Percentiles rank a stretch among this genome's conserved stretches.
These are phyloP conservation scores for Nephrotoma appendiculata DNA, from an alignment of 2,888 invertebrate genomes.

Conservation along the genomic window DNA sequence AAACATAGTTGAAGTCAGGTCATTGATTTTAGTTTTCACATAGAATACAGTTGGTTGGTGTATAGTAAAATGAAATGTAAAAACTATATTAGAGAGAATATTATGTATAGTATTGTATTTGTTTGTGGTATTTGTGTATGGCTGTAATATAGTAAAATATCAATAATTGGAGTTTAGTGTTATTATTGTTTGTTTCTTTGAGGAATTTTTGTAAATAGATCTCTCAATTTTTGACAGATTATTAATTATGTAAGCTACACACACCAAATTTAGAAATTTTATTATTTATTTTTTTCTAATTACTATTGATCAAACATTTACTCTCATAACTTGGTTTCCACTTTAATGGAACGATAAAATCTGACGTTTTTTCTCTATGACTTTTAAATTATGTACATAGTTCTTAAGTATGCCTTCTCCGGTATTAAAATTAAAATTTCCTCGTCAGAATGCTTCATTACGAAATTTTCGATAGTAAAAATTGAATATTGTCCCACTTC, in stretches of 20 bases:
- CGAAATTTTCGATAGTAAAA: no score
- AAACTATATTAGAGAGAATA: background rate
- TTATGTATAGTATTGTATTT: background rate
- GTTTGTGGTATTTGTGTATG: background rate
- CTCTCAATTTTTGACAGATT: background rate
- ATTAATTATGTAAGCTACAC: background rate
- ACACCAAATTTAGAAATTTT: background rate
- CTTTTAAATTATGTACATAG: no score
- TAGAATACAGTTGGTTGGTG: background rate
- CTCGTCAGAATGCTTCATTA: no score
- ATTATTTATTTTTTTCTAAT: no score
- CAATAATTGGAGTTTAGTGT: background rate
- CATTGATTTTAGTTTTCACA: conserved; percentile 2
- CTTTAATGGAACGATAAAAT: no score
- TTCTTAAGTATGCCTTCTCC: no score
- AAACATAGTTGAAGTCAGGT: conserved; percentile 2
- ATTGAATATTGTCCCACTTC: no score
- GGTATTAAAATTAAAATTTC: no score
- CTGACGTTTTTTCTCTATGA: no score
- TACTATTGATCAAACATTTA: no score
- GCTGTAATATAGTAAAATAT: background rate
- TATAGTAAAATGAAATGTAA: background rate
- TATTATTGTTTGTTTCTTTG: background rate
- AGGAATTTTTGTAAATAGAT: background rate
- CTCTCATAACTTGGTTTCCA: no score